Evolutionary conservation across 2,888 invertebrate genomes (phyloP).

Genomic region (Teleiodes luculella): DNA sequence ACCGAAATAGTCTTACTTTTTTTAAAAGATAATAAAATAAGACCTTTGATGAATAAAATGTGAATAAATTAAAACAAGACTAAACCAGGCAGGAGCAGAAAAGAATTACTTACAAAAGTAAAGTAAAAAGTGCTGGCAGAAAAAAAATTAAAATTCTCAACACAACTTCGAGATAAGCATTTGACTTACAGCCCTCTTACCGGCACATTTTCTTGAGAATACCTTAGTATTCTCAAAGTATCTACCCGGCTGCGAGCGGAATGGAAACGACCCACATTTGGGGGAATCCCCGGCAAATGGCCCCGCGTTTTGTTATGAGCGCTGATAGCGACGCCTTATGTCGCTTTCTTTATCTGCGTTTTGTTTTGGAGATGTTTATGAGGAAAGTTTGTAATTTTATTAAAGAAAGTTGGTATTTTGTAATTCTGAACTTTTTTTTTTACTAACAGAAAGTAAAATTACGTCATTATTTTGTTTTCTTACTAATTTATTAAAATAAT

Average conservation of each 20-base stretch:
- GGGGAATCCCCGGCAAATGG: conserved; percentile 3
- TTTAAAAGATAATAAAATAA: too few relatives aligned
- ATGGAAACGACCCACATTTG: conserved; percentile 1
- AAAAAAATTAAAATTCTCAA: conserved; percentile 4
- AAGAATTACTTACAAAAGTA: too few relatives aligned
- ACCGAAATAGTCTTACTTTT: too few relatives aligned
- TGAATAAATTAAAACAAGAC: too few relatives aligned
- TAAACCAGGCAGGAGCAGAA: too few relatives aligned
- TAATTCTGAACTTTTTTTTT: too few relatives aligned
- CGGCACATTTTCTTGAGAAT: background rate
- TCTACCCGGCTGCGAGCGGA: background rate
- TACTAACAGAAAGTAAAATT: too few relatives aligned
- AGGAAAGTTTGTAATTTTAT: background rate
- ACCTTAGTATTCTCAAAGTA: background rate
- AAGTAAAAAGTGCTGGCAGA: background rate
- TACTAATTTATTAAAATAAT: too few relatives aligned
- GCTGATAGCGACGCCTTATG: conserved; percentile 3
- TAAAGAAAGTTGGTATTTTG: too few relatives aligned
- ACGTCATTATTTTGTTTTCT: too few relatives aligned
- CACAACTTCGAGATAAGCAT: conserved; percentile 2
- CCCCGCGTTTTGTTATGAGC: background rate
- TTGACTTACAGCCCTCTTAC: conserved; percentile 3
- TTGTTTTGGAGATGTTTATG: background rate
- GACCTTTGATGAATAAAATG: too few relatives aligned
- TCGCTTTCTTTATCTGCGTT: conserved; percentile 1